phyloP scores from a whole-genome alignment of 2,113 vertebrate species.

The Aphyosemion australe region DNA sequence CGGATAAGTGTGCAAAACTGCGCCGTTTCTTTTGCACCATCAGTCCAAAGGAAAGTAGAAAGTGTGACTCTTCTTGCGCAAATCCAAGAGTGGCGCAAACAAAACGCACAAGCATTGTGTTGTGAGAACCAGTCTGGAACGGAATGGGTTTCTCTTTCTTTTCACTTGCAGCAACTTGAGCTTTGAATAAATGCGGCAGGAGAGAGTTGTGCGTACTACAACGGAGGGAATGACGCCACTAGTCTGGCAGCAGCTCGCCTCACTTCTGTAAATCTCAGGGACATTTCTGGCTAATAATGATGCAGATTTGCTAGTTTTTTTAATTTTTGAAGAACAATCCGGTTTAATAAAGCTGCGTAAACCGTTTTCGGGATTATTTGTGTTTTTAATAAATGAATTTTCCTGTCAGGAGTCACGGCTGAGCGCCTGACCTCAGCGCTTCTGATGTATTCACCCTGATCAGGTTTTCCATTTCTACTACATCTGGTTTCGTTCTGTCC shows the following conservation, averaged over 20 bases:
- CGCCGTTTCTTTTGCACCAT: constrained; percentile 1
- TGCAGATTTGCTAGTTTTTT: constrained; percentile 15
- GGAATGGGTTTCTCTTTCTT: constrained; percentile 31
- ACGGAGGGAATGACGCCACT: constrained; percentile 89
- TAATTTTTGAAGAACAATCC: neutral
- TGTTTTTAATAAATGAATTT: constrained; percentile 2
- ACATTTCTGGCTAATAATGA: no score
- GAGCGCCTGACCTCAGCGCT: constrained; percentile 52
- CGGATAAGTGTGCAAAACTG: no score
- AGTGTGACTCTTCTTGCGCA: constrained; percentile 55
- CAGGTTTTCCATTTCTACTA: no score
- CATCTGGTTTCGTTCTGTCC: constrained; percentile 68
- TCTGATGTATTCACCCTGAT: constrained; percentile 68
- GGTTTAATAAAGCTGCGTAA: constrained; percentile 2
- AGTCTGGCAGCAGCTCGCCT: constrained; percentile 78
- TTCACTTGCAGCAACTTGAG: constrained; percentile 76
- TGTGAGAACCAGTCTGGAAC: constrained; percentile 12
- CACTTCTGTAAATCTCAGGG: no score
- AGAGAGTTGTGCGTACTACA: constrained; percentile 75
- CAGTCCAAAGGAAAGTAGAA: constrained; percentile 45
- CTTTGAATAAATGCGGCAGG: constrained; percentile 80
- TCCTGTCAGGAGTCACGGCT: constrained; percentile 29
- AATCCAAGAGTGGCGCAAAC: constrained; percentile 58
- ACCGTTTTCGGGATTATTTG: constrained; percentile 16
- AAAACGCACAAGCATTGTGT: constrained; percentile 67